Conservation (phyloP, 2,797 vertebrate species). For the Monodelphis domestica region DNA sequence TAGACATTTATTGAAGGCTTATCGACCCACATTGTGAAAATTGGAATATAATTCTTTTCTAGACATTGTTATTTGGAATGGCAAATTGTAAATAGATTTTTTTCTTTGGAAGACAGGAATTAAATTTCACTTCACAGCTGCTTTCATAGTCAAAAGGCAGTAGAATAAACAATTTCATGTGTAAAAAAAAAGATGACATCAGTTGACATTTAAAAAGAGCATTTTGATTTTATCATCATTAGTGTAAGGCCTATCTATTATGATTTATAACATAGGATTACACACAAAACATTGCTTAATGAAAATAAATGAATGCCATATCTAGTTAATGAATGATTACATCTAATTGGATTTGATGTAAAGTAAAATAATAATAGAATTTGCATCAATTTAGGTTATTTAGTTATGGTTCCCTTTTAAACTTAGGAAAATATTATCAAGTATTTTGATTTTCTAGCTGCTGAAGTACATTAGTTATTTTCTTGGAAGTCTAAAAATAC, state of each 20-base stretch:
- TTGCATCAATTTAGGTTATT: slow-evolving; percentile 7
- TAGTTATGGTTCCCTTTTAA: background rate
- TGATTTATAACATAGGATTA: background rate
- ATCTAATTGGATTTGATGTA: background rate
- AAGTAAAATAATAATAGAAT: slow-evolving; percentile 21
- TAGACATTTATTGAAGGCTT: background rate
- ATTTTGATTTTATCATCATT: background rate
- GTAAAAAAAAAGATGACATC: background rate
- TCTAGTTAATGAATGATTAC: background rate
- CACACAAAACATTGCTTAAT: background rate
- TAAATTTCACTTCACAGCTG: background rate
- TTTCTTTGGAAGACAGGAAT: background rate
- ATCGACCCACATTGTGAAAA: background rate
- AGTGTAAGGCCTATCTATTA: background rate
- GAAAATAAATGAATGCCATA: background rate
- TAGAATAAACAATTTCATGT: slow-evolving; percentile 17
- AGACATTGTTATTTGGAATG: slow-evolving; percentile 33
- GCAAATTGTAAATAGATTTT: background rate
- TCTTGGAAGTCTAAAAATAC: slow-evolving; percentile 4
- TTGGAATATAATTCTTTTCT: background rate
- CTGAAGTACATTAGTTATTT: slow-evolving; percentile 11
- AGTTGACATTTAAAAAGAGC: slow-evolving; percentile 3
- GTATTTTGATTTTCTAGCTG: slow-evolving; percentile 7
- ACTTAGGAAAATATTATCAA: background rate
- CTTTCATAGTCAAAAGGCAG: background rate